Base-by-base conservation (phyloP, 2,797 vertebrate species). In the Synaphobranchus kaupii region DNA sequence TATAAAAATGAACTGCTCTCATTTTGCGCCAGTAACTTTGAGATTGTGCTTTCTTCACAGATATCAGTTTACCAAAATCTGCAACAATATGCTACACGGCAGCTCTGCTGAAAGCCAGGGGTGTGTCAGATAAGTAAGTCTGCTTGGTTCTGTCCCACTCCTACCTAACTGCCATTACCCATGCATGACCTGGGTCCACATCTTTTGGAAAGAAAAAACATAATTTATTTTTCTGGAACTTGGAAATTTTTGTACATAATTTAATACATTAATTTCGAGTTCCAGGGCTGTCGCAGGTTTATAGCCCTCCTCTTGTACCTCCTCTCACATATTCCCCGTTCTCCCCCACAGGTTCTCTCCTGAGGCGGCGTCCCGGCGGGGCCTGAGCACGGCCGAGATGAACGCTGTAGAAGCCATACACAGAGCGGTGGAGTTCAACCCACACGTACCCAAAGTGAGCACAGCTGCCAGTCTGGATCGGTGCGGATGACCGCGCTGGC, bases 61-160 rank as follows among this genome's bases (percentile, higher is more conserved):
- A 99, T 97, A 99, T 99, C 94, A 99, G 98, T 92, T 97, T 99
- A 97, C 98, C 98, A 91, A 99, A 99, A 97, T 99, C 98, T 85
- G 98, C 98, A 93, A 99, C 98, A 87, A 99, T 99, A 97, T 99
- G 98, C 95, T 99, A 99, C 95, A 99, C 98, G 94, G 98, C 98
- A 89, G 98, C 98, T 28, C 95, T 99, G 94, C 97, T 99, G 91
- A 99, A 99, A 97, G 98, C 98, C 91, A 97, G 98, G 95, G 98
- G 98, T 89, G 98, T 99, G 83, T 99, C 98, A 28, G 98, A 99
- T 96, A 99, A 99, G 98, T 99, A 97, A 98, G 98, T 98, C 91
- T 39, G 12, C 22, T 15, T 66, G 31, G 44, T 58, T 50, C 73
- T 20, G 73, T 90, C 88, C 1, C 31, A 39, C 91, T 90, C 12